A percentile compares a stretch with the other conserved stretches of the same genome.
Conservation (phyloP, 2,113 vertebrate genomes). For the Grantiella picta region DNA sequence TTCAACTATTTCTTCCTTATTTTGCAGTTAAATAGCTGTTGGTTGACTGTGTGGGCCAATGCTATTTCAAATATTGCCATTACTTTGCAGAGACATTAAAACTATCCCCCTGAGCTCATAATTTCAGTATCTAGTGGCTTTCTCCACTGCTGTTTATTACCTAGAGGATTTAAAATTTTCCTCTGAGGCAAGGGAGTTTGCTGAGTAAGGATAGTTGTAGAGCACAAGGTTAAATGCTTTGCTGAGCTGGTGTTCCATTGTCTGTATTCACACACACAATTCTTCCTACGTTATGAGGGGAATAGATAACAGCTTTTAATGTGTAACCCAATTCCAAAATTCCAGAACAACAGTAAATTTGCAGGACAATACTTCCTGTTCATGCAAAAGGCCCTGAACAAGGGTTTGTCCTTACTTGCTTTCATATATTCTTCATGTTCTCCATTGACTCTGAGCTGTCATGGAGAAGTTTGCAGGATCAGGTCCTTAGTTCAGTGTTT, state of each 20-base stretch:
- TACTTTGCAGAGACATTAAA: not conserved
- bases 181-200: not conserved
- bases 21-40: not conserved
- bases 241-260: not conserved
- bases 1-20: not conserved
- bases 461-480: not conserved
- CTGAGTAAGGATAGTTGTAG: not conserved
- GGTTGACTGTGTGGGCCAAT: not conserved
- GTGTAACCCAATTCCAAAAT: not conserved
- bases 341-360: not conserved
- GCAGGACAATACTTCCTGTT: not conserved
- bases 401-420: not conserved
- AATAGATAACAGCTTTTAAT: not conserved
- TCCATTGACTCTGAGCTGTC: not conserved
- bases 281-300: not conserved
- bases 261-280: rapidly evolving
- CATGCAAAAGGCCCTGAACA: not conserved
- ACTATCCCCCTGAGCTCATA: rapidly evolving
- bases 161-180: not conserved
- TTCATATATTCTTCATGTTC: not conserved
- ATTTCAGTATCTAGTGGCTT: not conserved
- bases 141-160: not conserved
- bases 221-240: not conserved
- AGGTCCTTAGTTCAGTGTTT: not conserved
- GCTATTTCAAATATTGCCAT: rapidly evolving